Evolutionary conservation across 2,797 vertebrate species (phyloP).

Genomic region (Neosalanx taihuensis): DNA sequence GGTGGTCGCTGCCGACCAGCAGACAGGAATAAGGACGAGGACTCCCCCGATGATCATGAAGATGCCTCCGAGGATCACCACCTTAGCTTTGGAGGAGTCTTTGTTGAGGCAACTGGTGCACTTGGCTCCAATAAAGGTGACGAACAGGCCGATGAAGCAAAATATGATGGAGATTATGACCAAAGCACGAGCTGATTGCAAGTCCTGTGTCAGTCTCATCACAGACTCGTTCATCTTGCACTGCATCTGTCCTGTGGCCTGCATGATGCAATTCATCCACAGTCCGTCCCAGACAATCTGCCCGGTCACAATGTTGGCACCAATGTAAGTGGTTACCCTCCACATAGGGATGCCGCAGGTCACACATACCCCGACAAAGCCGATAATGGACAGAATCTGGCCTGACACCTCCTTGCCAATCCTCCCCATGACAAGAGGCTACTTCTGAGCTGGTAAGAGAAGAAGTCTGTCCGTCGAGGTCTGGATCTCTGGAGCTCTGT

Average conservation of each 20-base stretch:
- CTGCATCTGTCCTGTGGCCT: slow-evolving; percentile 81
- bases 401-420: slow-evolving; percentile 47
- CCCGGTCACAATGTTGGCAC: slow-evolving; percentile 76
- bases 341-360: slow-evolving; percentile 74
- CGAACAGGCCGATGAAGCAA: slow-evolving; percentile 64
- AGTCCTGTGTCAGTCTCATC: slow-evolving; percentile 60
- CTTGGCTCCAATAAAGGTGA: slow-evolving; percentile 69
- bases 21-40: slow-evolving; percentile 44
- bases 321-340: slow-evolving; percentile 72
- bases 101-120: slow-evolving; percentile 70
- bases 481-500: slow-evolving; percentile 8
- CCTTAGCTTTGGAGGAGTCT: slow-evolving; percentile 60
- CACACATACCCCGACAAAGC: slow-evolving; percentile 63
- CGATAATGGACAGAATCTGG: slow-evolving; percentile 67
- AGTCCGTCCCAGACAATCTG: slow-evolving; percentile 78
- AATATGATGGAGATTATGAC: slow-evolving; percentile 70
- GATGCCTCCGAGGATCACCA: slow-evolving; percentile 66
- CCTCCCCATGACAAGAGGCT: slow-evolving; percentile 65
- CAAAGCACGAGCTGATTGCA: slow-evolving; percentile 71
- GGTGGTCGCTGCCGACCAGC: slow-evolving; percentile 46
- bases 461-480: slow-evolving; percentile 15
- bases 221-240: slow-evolving; percentile 66
- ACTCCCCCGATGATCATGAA: slow-evolving; percentile 54
- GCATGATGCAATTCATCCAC: slow-evolving; percentile 82
- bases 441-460: slow-evolving; percentile 22